Percentiles rank a stretch among this genome's conserved stretches.
Evolutionary conservation across 2,888 invertebrate genomes (phyloP).

Genomic region (Chymomyza amoena): DNA sequence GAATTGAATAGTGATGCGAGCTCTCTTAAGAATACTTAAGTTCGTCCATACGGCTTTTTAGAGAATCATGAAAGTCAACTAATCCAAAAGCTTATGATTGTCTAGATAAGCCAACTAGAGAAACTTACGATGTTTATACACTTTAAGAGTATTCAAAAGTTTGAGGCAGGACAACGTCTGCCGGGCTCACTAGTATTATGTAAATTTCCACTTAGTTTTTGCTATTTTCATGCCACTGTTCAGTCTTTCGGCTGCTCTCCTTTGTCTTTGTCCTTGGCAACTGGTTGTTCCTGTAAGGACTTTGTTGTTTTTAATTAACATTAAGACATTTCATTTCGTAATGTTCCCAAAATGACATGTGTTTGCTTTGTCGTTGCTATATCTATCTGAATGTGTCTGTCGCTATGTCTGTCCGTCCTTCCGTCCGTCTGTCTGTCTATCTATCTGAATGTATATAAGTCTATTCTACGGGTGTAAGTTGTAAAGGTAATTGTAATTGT

Average conservation of each 20-base stretch:
- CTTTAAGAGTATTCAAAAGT: too few species aligned
- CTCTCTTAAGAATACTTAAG: too few species aligned
- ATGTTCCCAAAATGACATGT: slow-evolving; percentile 60
- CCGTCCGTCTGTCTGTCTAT: background rate
- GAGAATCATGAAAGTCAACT: too few species aligned
- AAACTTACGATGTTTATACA: too few species aligned
- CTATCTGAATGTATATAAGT: slow-evolving; percentile 22
- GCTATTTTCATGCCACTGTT: slow-evolving; percentile 36
- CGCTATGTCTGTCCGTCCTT: slow-evolving; percentile 16
- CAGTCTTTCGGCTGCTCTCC: slow-evolving; percentile 8
- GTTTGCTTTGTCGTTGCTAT: slow-evolving; percentile 30
- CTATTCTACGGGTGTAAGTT: background rate
- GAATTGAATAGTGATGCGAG: too few species aligned
- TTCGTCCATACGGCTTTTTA: too few species aligned
- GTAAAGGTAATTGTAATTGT: slow-evolving; percentile 3
- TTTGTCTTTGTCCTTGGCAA: slow-evolving; percentile 16
- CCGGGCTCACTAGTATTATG: too few species aligned
- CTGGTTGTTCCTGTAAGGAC: slow-evolving; percentile 21
- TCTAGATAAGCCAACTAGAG: too few species aligned
- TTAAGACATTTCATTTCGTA: slow-evolving; percentile 51
- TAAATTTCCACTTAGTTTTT: slow-evolving; percentile 12
- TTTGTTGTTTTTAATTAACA: slow-evolving; percentile 67
- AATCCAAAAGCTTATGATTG: too few species aligned
- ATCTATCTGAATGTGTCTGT: background rate
- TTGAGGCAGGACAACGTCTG: too few species aligned